Percentiles rank a stretch among this genome's conserved stretches.
These are phyloP conservation scores for Eupithecia inturbata DNA, from an alignment of 2,888 invertebrate genomes.

Conservation along the genomic window DNA sequence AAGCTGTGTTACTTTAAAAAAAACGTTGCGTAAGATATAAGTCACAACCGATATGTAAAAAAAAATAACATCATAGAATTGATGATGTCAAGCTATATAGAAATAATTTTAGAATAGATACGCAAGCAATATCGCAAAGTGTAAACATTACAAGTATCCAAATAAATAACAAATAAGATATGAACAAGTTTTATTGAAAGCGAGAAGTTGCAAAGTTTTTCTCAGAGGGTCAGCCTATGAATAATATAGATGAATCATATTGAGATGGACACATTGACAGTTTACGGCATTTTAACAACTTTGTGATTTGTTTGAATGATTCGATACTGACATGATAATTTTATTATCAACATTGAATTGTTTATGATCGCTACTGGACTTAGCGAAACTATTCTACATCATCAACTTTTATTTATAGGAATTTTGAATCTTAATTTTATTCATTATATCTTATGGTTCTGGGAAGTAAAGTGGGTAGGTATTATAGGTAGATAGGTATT, in stretches of 20 bases:
- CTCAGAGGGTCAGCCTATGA: slow-evolving; percentile 50
- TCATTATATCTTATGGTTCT: not conserved
- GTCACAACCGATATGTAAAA: not conserved
- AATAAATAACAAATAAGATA: not conserved
- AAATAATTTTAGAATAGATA: not conserved
- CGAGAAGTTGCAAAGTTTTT: slow-evolving; percentile 39
- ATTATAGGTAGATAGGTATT: not conserved
- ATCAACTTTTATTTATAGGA: not conserved
- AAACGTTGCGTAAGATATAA: slow-evolving; percentile 14
- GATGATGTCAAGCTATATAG: not conserved
- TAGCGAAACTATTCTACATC: not conserved
- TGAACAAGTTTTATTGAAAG: slow-evolving; percentile 1
- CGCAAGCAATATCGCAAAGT: not conserved
- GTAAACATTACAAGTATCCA: not conserved
- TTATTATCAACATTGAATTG: slow-evolving; percentile 21
- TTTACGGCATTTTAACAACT: slow-evolving; percentile 32
- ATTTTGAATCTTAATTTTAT: not conserved
- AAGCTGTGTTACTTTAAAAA: slow-evolving; percentile 6
- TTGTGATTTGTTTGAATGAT: slow-evolving; percentile 34
- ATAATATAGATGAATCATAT: slow-evolving; percentile 50
- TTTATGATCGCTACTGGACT: slow-evolving; percentile 30
- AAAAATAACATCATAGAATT: not conserved
- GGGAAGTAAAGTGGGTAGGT: not conserved
- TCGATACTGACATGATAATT: slow-evolving; percentile 36
- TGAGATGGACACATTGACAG: slow-evolving; percentile 45